A percentile compares a stretch with the other conserved stretches of the same genome.
phyloP scores from a whole-genome alignment of 2,888 invertebrate genomes.

The Leptura quadrifasciata region DNA sequence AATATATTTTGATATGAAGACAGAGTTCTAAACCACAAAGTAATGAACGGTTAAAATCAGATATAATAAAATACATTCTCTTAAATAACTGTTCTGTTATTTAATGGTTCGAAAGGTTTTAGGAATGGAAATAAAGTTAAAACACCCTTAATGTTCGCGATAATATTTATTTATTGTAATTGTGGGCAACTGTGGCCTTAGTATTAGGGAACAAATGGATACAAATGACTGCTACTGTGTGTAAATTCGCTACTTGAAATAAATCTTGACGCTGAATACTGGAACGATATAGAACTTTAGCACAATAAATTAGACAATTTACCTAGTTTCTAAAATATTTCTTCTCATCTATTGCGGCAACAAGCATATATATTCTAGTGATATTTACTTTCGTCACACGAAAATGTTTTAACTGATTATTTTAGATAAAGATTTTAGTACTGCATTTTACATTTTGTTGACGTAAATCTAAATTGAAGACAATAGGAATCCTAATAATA shows the following conservation, averaged over 20 bases:
- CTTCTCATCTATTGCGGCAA: not conserved
- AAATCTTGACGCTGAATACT: not conserved
- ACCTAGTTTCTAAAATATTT: not conserved
- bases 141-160: not conserved
- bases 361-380: not conserved
- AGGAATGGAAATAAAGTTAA: not conserved
- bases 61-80: too few species aligned
- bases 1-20: too few species aligned
- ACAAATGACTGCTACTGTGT: not conserved
- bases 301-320: not conserved
- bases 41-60: too few species aligned
- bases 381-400: conserved; percentile 5
- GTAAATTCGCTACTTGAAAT: not conserved
- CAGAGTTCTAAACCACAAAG: too few species aligned
- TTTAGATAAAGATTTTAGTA: too few species aligned
- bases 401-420: conserved; percentile 15
- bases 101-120: not conserved
- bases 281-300: not conserved
- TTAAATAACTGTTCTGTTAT: not conserved
- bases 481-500: conserved; percentile 1
- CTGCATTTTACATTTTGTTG: not conserved
- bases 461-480: not conserved
- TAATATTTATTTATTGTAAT: not conserved
- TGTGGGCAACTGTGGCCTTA: not conserved
- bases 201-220: not conserved